A percentile compares a stretch with the other conserved stretches of the same genome.
Evolutionary conservation across 2,113 vertebrate genomes (phyloP).

Genomic region (Scophthalmus maximus): DNA sequence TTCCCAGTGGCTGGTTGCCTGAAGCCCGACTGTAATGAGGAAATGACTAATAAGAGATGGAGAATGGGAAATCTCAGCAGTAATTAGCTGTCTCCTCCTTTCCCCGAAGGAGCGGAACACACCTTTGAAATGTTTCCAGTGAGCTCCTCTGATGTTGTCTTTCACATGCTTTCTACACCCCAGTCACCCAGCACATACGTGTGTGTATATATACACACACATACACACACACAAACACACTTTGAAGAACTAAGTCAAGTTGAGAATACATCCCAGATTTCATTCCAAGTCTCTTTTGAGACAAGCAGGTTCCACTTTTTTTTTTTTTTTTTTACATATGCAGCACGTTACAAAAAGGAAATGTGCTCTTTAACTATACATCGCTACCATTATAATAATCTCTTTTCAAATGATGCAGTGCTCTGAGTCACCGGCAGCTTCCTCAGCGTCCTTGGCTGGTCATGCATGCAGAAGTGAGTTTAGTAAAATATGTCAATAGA

Average conservation of each 20-base stretch:
- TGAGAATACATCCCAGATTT: background rate
- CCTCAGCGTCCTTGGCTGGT: constrained; percentile 12
- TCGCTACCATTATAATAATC: background rate
- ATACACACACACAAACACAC: constrained; percentile 16
- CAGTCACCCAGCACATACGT: constrained; percentile 14
- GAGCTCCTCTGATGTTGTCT: constrained; percentile 48
- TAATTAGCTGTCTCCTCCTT: constrained; percentile 71
- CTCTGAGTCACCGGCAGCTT: constrained; percentile 19
- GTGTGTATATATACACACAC: background rate
- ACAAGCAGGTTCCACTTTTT: background rate
- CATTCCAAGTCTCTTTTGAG: background rate
- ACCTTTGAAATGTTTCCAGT: constrained; percentile 72
- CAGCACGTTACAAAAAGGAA: constrained; percentile 3
- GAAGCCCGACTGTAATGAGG: constrained; percentile 55
- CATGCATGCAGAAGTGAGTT: constrained; percentile 14
- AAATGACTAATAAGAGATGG: constrained; percentile 71
- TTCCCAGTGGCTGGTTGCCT: constrained; percentile 40
- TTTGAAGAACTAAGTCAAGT: constrained; percentile 30
- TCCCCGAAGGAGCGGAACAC: constrained; percentile 33
- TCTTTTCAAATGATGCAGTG: constrained; percentile 26
- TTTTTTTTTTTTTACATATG: background rate
- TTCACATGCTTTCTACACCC: constrained; percentile 23
- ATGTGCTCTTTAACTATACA: background rate
- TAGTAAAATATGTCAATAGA: constrained; percentile 39
- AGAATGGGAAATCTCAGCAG: constrained; percentile 54